These are phyloP conservation scores for Alcedo atthis DNA, from an alignment of 2,797 vertebrate species.

Conservation along the genomic window DNA sequence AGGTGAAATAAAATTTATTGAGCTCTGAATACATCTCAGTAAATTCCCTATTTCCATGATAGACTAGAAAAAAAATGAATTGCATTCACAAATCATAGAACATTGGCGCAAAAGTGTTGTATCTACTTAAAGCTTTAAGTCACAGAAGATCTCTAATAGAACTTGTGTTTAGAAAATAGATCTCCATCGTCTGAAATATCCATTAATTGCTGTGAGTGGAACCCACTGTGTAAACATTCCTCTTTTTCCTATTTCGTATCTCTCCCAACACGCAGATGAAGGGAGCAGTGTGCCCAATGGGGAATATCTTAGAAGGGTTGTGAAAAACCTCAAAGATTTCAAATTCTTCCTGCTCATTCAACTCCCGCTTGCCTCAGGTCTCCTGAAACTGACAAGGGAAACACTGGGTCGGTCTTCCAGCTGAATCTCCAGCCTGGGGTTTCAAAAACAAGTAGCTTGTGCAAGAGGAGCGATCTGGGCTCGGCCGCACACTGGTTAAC, in stretches of 20 bases:
- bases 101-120: not conserved
- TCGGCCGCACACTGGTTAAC: fast-evolving
- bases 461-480: not conserved
- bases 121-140: not conserved
- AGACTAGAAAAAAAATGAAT: not conserved
- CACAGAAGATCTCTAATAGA: not conserved
- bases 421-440: not conserved
- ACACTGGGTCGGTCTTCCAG: not conserved
- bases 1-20: not conserved
- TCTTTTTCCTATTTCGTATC: not conserved
- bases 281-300: not conserved
- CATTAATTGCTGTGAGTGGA: not conserved
- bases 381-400: not conserved
- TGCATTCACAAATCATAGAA: not conserved
- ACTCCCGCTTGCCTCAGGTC: not conserved
- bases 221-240: not conserved
- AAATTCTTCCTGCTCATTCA: not conserved
- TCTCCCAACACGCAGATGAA: not conserved
- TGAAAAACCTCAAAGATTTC: not conserved
- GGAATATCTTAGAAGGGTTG: not conserved
- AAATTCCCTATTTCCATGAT: not conserved
- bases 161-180: not conserved
- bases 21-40: not conserved
- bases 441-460: not conserved
- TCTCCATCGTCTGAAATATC: not conserved